Conservation (phyloP, 1,140 invertebrate species). For the Cecropterus lyciades region DNA sequence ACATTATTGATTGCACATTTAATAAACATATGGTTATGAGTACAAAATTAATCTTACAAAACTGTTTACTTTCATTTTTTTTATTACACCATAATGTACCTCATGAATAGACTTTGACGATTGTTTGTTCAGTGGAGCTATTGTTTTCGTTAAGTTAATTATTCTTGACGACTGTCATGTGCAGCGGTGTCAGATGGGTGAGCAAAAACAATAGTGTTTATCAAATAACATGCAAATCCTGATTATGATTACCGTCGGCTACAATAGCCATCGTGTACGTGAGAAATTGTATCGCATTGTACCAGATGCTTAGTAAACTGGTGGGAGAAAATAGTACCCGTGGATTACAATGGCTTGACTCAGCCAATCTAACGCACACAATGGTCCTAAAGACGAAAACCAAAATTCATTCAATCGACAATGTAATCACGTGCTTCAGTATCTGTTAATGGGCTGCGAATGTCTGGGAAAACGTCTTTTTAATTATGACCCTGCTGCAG, state of each 20-base stretch:
- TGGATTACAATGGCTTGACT: not conserved
- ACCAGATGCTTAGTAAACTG: slow-evolving; percentile 37
- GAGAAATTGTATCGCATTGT: slow-evolving; percentile 72
- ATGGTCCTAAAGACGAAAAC: slow-evolving; percentile 28
- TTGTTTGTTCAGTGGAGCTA: slow-evolving; percentile 29
- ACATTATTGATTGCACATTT: too few species aligned
- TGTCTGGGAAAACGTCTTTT: slow-evolving; percentile 9
- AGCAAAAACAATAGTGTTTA: slow-evolving; percentile 61
- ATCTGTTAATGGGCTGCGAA: slow-evolving; percentile 6
- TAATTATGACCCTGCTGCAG: not conserved
- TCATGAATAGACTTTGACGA: not conserved
- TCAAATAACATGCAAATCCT: slow-evolving; percentile 60
- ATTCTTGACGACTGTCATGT: slow-evolving; percentile 28
- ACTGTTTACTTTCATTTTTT: not conserved
- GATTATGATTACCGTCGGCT: slow-evolving; percentile 40
- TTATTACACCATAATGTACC: not conserved
- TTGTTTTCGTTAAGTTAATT: slow-evolving; percentile 47
- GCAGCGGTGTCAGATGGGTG: slow-evolving; percentile 48
- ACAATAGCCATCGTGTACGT: slow-evolving; percentile 54
- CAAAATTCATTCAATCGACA: slow-evolving; percentile 28
- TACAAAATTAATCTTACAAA: not conserved
- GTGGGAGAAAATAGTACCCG: slow-evolving; percentile 19
- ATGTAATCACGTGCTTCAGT: slow-evolving; percentile 15
- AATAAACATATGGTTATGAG: too few species aligned
- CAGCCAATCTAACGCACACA: slow-evolving; percentile 22